phyloP scores from a whole-genome alignment of 92 coral and sea anemone genomes.

The Siderastrea radians region DNA sequence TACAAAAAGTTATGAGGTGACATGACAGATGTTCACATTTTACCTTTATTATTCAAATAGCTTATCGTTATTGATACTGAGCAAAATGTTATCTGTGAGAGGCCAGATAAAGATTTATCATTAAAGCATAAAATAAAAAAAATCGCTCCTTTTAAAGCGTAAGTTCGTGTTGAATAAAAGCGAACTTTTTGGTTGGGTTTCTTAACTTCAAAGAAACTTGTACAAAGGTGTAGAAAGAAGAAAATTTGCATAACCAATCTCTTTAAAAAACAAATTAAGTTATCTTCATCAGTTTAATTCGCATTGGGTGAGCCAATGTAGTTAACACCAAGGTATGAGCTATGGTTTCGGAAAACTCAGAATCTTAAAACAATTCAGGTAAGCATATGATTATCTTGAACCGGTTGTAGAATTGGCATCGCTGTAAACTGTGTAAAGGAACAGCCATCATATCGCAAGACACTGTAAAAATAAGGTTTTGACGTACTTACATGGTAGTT shows the following conservation, averaged over 20 bases:
- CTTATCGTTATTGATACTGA: not conserved
- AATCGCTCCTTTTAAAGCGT: too few species aligned
- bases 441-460: too few species aligned
- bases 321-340: not conserved
- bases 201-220: not conserved
- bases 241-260: not conserved
- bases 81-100: not conserved
- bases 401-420: not conserved
- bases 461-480: not conserved
- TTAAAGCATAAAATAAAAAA: too few species aligned
- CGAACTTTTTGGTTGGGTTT: not conserved
- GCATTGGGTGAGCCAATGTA: not conserved
- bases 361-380: not conserved
- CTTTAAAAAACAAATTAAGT: not conserved
- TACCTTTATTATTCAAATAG: too few species aligned
- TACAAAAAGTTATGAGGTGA: not conserved
- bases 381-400: not conserved
- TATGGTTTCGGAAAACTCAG: not conserved
- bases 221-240: not conserved
- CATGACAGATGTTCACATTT: not conserved
- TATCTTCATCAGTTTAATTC: not conserved
- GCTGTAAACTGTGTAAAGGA: too few species aligned
- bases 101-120: too few species aligned
- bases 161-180: too few species aligned
- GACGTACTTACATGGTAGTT: slow-evolving; percentile 85